Base-by-base conservation (phyloP, 2,888 invertebrate genomes). In the Lypha dubia region DNA sequence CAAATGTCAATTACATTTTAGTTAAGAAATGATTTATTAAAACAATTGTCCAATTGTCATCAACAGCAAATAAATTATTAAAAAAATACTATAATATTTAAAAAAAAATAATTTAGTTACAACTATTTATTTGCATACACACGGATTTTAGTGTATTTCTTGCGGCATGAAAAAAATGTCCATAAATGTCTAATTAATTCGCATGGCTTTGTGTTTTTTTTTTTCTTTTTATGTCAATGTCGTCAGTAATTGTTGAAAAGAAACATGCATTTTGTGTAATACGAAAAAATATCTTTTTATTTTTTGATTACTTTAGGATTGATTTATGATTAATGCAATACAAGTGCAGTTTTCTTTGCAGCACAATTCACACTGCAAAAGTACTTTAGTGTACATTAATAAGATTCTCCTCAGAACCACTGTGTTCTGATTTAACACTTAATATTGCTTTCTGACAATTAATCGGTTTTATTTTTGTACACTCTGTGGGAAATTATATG, bases 201-300 rank as follows among this genome's bases (percentile, higher is more conserved):
- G 56, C 35, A 46, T 56, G 65, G 44, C 44, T 24, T 32, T 32
- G n/a, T 53, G 56, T 65, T 13, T 56, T 15, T 53, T 28, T 4
- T 28, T 28, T n/a, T n/a, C n/a, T 63, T 65, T 75, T 75, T 65
- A 62, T 75, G 75, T 75, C 75, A 75, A 65, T 75, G 75, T 32
- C 75, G 38, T 15, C n/a, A 38, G 38, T 51, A 62, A 74, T 51
- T 17, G 49, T 74, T 49, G 32, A 35, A 46, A 73, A 60, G 58
- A 60, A 32, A 49, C 35, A 49, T 32, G n/a, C 28, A 28, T 60
- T 44, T 53, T 46, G 6, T 46, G n/a, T 46, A n/a, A n/a, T 46
- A 6, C 17, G n/a, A 51, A 51, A 51, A 51, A 20, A 11, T 20
- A n/a, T n/a, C n/a, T n/a, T 9, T 51, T 51, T 22, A 24, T 51